phyloP scores from a whole-genome alignment of 2,888 invertebrate genomes.

The Octonoba sinensis region DNA sequence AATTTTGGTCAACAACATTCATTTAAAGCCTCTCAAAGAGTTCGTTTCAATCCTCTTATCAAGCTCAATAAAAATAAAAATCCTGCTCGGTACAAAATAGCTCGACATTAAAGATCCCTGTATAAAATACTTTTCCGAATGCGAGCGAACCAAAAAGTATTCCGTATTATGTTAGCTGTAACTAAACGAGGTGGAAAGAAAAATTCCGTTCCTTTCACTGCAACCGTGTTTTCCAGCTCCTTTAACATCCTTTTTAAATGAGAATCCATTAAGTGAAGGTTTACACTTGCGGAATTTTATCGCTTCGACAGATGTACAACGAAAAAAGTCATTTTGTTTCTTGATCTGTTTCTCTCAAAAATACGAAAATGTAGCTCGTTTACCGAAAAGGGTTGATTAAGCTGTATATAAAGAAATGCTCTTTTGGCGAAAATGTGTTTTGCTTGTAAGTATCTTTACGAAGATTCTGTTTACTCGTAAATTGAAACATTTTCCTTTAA shows the following conservation, averaged over 20 bases:
- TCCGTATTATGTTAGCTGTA: too few species aligned
- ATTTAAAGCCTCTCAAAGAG: too few species aligned
- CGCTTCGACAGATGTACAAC: constrained; percentile 51
- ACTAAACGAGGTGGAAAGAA: too few species aligned
- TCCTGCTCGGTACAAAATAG: too few species aligned
- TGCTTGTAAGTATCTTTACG: constrained; percentile 54
- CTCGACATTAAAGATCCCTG: too few species aligned
- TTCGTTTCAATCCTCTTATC: too few species aligned
- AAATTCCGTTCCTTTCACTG: too few species aligned
- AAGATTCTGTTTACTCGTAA: constrained; percentile 37
- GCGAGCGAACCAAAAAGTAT: too few species aligned
- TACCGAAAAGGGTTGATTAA: constrained; percentile 59
- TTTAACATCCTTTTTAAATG: constrained; percentile 58
- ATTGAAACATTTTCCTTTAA: constrained; percentile 60
- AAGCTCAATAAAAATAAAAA: too few species aligned
- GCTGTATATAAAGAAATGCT: constrained; percentile 46
- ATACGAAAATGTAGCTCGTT: constrained; percentile 40
- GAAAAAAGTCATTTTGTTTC: constrained; percentile 50
- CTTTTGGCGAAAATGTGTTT: constrained; percentile 51
- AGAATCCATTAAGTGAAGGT: constrained; percentile 48
- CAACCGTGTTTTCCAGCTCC: constrained; percentile 29
- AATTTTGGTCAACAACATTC: too few species aligned
- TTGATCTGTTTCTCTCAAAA: constrained; percentile 40
- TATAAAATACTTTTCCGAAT: too few species aligned
- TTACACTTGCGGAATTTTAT: constrained; percentile 61